Conservation (phyloP, 2,888 invertebrate species). For the Aelia acuminata region DNA sequence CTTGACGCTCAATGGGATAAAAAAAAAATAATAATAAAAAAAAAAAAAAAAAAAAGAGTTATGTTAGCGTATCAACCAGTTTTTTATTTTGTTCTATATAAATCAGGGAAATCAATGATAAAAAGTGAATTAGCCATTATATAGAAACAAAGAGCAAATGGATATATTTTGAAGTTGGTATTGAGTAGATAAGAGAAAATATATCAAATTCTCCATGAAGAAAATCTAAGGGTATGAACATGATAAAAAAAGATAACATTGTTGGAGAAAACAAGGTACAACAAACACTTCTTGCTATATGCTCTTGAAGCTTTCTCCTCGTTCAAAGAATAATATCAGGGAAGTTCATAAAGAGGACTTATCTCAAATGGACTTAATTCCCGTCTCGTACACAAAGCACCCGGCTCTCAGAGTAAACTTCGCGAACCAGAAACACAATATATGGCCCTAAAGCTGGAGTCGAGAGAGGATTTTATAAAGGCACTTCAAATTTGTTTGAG, state of each 20-base stretch:
- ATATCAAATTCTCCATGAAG: neutral
- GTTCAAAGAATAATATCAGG: neutral
- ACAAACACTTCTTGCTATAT: neutral
- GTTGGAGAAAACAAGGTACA: neutral
- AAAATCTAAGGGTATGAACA: neutral
- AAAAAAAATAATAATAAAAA: too few relatives aligned
- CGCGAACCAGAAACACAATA: slow-evolving; percentile 25
- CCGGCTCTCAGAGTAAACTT: slow-evolving; percentile 5
- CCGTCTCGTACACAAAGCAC: slow-evolving; percentile 23
- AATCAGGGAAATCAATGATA: too few relatives aligned
- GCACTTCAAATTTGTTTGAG: neutral
- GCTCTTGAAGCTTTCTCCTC: neutral
- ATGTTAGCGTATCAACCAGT: too few relatives aligned
- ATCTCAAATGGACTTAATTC: slow-evolving; percentile 45
- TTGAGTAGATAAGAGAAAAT: too few relatives aligned
- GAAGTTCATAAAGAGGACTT: slow-evolving; percentile 45
- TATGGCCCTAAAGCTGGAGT: neutral
- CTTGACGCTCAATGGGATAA: too few relatives aligned
- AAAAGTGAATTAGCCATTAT: too few relatives aligned
- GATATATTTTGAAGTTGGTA: too few relatives aligned
- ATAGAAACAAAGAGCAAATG: too few relatives aligned
- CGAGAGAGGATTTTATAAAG: neutral
- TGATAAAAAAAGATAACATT: neutral
- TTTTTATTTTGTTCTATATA: too few relatives aligned
- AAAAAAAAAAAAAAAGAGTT: too few relatives aligned